Percentiles rank a stretch among this genome's conserved stretches.
Evolutionary conservation across 2,888 invertebrate species (phyloP).

Genomic region (Nemurella pictetii): DNA sequence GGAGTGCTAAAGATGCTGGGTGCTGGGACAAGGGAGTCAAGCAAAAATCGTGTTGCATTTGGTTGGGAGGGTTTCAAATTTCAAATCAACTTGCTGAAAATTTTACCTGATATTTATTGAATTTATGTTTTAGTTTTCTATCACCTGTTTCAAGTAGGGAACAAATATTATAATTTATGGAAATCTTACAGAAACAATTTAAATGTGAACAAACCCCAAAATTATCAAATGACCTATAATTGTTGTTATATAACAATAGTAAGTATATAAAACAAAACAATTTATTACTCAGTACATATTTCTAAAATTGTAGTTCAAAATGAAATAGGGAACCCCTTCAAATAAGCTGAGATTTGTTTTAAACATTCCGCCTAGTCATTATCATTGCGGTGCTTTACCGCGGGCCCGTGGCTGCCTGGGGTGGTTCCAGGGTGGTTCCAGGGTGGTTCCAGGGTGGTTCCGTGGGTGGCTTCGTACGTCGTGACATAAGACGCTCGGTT

Average conservation of each 20-base stretch:
- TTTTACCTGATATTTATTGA: no score
- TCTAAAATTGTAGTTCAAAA: no score
- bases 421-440: neutral
- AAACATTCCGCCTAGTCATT: no score
- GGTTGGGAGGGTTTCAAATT: neutral
- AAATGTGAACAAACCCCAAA: no score
- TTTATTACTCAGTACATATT: neutral
- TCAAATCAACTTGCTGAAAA: no score
- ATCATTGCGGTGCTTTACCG: neutral
- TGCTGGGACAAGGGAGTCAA: neutral
- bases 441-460: no score
- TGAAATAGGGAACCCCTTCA: no score
- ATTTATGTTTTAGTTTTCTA: no score
- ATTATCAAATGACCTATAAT: no score
- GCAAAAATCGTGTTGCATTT: neutral
- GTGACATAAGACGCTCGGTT: slow-evolving; percentile 13
- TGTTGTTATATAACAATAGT: neutral
- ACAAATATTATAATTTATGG: neutral
- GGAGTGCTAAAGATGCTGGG: slow-evolving; percentile 18
- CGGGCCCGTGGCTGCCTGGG: neutral
- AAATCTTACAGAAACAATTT: no score
- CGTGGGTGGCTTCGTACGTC: neutral
- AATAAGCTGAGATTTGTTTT: no score
- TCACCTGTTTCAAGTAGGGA: no score
- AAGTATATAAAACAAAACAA: neutral